Conservation (phyloP, 2,113 vertebrate genomes). For the Solea senegalensis region DNA sequence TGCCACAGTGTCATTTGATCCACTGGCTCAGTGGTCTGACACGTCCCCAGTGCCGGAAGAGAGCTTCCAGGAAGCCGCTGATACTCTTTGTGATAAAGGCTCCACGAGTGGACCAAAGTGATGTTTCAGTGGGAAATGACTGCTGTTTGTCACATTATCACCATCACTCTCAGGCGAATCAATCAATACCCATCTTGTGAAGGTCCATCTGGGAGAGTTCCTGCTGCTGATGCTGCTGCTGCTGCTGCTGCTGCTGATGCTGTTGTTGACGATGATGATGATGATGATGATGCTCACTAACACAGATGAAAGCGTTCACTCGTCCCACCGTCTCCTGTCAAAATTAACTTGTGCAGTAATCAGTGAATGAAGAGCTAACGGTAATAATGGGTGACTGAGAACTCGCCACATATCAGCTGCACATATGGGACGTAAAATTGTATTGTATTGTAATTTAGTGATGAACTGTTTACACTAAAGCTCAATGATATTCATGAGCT, state of each 20-base stretch:
- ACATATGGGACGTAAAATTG: no score
- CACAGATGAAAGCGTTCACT: slow-evolving; percentile 15
- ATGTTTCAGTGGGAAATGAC: slow-evolving; percentile 73
- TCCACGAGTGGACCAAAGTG: slow-evolving; percentile 59
- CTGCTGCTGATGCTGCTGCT: background rate
- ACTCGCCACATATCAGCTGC: no score
- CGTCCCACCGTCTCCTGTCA: slow-evolving; percentile 7
- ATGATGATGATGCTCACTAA: slow-evolving; percentile 26
- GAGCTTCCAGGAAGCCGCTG: slow-evolving; percentile 69
- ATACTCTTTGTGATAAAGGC: slow-evolving; percentile 67
- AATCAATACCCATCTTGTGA: slow-evolving; percentile 72
- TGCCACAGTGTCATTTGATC: slow-evolving; percentile 66
- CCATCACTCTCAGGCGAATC: slow-evolving; percentile 60
- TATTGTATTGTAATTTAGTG: no score
- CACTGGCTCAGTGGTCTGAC: slow-evolving; percentile 42
- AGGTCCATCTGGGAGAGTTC: slow-evolving; percentile 53
- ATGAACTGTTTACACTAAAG: no score
- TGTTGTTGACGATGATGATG: background rate
- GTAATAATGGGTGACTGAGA: background rate
- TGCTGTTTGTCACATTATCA: slow-evolving; percentile 78
- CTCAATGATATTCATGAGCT: no score
- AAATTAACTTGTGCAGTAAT: slow-evolving; percentile 1
- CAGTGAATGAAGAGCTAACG: background rate
- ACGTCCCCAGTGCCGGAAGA: slow-evolving; percentile 55
- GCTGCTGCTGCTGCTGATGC: slow-evolving; percentile 3